phyloP scores from a whole-genome alignment of 2,888 invertebrate species.

The Cistogaster globosa region DNA sequence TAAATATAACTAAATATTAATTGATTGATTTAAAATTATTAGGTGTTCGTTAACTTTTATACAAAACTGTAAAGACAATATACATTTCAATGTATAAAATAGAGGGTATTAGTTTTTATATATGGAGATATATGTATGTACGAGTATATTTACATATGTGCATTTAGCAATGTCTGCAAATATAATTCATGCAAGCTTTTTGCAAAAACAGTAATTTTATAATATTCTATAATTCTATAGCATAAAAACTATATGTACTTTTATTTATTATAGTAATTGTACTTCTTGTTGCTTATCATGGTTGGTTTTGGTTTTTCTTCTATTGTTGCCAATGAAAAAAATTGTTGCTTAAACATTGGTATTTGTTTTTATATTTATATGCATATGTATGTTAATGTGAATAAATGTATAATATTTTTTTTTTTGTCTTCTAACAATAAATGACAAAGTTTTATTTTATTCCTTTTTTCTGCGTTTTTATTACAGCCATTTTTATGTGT shows the following conservation, averaged over 20 bases:
- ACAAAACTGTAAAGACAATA: no score
- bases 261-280: conserved; percentile 28
- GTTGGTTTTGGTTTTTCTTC: conserved; percentile 6
- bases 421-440: conserved; percentile 20
- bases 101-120: no score
- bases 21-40: no score
- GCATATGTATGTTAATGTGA: no score
- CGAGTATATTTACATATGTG: no score
- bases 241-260: conserved; percentile 16
- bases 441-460: conserved; percentile 49
- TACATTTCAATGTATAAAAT: no score
- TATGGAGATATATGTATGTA: no score
- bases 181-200: conserved; percentile 14
- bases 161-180: neutral
- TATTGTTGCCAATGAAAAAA: conserved; percentile 3
- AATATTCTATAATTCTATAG: conserved; percentile 9
- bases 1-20: no score
- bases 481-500: conserved; percentile 8
- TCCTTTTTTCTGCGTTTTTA: neutral
- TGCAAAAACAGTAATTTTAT: conserved; percentile 25
- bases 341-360: conserved; percentile 3
- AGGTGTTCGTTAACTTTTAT: no score
- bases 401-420: neutral
- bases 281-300: conserved; percentile 17
- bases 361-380: conserved; percentile 10